Evolutionary conservation across 2,797 vertebrate species (phyloP), one percentile per base, ranked within the genome.

Genomic region (Chelon labrosus): DNA sequence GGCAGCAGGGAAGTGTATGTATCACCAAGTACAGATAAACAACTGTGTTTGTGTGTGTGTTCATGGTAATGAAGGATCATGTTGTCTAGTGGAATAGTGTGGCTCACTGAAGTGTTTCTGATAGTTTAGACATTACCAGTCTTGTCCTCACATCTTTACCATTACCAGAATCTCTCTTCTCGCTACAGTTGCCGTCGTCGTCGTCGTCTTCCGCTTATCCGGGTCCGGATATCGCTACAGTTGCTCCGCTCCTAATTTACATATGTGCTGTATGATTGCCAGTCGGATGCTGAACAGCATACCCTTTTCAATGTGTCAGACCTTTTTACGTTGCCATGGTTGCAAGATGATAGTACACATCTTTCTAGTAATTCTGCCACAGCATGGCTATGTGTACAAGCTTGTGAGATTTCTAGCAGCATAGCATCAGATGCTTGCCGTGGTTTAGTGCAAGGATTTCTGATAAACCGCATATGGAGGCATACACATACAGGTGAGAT

Each of bases 301-400:
- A 63, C 0, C 35, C 46, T 19, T 74, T 75, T 64, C 20, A 64
- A 31, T 70, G 46, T 77, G 49, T 27, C 31, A 56, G 38, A 13
- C 46, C 25, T 60, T 38, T 75, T 66, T 51, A 60, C 25, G 70
- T 82, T 73, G 65, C 70, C 61, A 65, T 80, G 62, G 69, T 78
- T 57, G 65, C 70, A 22, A n/a, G 54, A 13, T 57, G 41, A 22
- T 22, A 57, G 60, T 62, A 60, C 35, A 53, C 53, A 50, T 12
- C 59, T 49, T 56, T 62, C 22, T 53, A 49, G 17, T 4, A 35
- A 61, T 46, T 44, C 57, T 59, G 8, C 44, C 14, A 17, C 6
- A 7, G 35, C 50, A 1, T 17, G 49, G 22, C 19, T 55, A 27
- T 54, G 7, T 7, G 41, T 60, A 19, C 20, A 41, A 52, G 53